These are phyloP conservation scores for Hydropotes inermis DNA, from an alignment of 2,113 vertebrate species.

Conservation along the genomic window DNA sequence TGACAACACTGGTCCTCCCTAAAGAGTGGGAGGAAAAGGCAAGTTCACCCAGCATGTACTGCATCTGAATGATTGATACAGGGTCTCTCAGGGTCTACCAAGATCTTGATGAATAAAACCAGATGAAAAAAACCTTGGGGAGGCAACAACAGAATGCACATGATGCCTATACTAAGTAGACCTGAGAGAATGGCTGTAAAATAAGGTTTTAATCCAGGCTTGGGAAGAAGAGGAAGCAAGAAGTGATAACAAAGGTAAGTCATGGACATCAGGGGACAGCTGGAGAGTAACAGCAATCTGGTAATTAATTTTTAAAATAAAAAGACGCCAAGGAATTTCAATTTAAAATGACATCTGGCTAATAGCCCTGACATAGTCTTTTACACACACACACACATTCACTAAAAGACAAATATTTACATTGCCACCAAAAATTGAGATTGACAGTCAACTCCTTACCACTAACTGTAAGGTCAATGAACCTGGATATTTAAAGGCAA, in stretches of 20 bases:
- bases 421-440: conserved; percentile 33
- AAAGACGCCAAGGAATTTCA: background rate
- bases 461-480: conserved; percentile 38
- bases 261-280: background rate
- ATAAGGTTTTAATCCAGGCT: background rate
- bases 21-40: background rate
- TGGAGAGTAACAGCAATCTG: background rate
- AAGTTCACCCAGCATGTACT: background rate
- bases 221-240: background rate
- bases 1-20: background rate
- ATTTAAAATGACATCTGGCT: conserved; percentile 51
- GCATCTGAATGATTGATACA: background rate
- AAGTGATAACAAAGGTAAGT: background rate
- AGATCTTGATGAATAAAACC: background rate
- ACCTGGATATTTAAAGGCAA: conserved; percentile 53
- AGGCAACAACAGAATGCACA: background rate
- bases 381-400: background rate
- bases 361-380: background rate
- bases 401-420: background rate
- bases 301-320: conserved; percentile 48
- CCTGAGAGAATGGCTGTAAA: background rate
- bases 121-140: background rate
- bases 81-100: background rate
- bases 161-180: background rate
- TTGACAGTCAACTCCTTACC: background rate